Evolutionary conservation across 2,888 invertebrate species (phyloP), one percentile per base, ranked within the genome.

Genomic region (Pyrocoelia pectoralis): DNA sequence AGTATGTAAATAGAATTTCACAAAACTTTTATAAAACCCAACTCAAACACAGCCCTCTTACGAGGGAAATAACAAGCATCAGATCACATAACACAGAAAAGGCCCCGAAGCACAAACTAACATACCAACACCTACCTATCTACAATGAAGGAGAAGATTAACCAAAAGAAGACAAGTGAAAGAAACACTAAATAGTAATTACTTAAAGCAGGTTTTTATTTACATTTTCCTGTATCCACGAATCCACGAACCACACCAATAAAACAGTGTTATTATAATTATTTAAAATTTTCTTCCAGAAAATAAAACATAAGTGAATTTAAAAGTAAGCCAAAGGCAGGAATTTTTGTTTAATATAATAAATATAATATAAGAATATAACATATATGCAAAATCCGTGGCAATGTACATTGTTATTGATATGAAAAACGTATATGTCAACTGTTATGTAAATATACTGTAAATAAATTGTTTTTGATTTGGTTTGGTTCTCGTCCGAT

Each of bases 401-500:
- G 24, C 24, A 24, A 6, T 24, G 24, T 24, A 24, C 3, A 24
- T 24, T 24, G 24, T 6, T 24, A 5, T 24, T 24, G 6, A 24
- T 24, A 24, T 24, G n/a, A n/a, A n/a, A n/a, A 24, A 24, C 24
- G 24, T 24, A 24, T 24, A 24, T 24, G 24, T 24, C 6, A 24
- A 24, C n/a, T 5, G 24, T 5, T 24, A 24, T 24, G 24, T 24
- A 24, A 24, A n/a, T n/a, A 24, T 24, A 40, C 2, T 40, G 40
- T 40, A 40, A 40, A 40, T 40, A 40, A 40, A 40, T 40, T 40
- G 8, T 43, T 43, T 43, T 43, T 43, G 10, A 8, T 15, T 12
- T 12, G n/a, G n/a, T n/a, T n/a, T 43, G 15, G 41, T 43, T 43
- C 13, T 43, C 41, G 41, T 43, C 41, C 15, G 41, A 43, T 43